Evolutionary conservation across 2,113 vertebrate species (phyloP).

Genomic region (rabbit (Oryctolagus cuniculus)): mOryCun1.1 NC_091436.1:8896501-8897000

Average conservation of each 20-base stretch:
- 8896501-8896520: not conserved
- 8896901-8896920: not conserved
- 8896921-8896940: accelerated
- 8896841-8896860: not conserved
- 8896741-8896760: constrained; percentile 88
- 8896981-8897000: not conserved
- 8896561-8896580: not conserved
- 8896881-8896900: not conserved
- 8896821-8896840: not conserved
- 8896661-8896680: constrained; percentile 89
- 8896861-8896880: not conserved
- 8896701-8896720: constrained; percentile 85
- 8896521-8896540: not conserved
- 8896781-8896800: constrained; percentile 83
- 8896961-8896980: not conserved
- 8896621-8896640: constrained; percentile 87
- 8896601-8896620: constrained; percentile 28
- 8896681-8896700: constrained; percentile 84
- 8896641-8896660: constrained; percentile 90
- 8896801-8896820: accelerated
- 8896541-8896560: not conserved
- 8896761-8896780: constrained; percentile 92
- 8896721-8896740: constrained; percentile 92
- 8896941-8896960: accelerated
- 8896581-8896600: not conserved